Base-by-base conservation (phyloP, 30 jellyfish, hydroid and myxozoan genomes). In the Chrysaora quinquecirrha region DNA sequence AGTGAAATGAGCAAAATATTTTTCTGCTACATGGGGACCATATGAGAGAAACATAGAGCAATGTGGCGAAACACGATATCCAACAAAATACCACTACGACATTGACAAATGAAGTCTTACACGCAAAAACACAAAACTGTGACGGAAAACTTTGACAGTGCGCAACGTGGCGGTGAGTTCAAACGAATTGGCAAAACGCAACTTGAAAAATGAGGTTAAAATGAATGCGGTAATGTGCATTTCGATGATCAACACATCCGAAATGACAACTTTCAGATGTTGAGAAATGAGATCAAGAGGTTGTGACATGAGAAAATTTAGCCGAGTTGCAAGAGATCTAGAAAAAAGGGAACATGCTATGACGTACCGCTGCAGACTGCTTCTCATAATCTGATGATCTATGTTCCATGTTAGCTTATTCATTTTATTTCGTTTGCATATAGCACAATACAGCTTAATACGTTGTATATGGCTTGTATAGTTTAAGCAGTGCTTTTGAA, bases 161-260 rank as follows among this genome's bases (percentile, higher is more conserved):
- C 27, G 72, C 54, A 27, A 49, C 28, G 14, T 12, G 73, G 48
- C 61, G 82, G 68, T 6, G 7, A 31, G 75, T 50, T 43, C 82
- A 43, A 64, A 68, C 67, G 64, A 47, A 64, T 78, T 48, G 63
- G 46, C 28, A 22, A 28, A 49, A 34, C 64, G 67, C 66, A 54
- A 23, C 34, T 7, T 66, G 80, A 78, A 25, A 62, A 47, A 78
- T 49, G 89, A 78, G 82, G 89, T 63, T 62, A 29, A 75, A 56
- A 75, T 75, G 62, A 31, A 30, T 27, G 66, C 11, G 85, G 85
- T 73, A 24, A 30, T 48, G 19, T 28, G 31, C 3, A 62, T 73
- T 30, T 43, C 68, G 85, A 27, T 73, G 54, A 28, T 31, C 58
- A 23, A 30, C 71, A 73, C 30, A 20, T 20, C 20, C 30, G 78